A percentile compares a stretch with the other conserved stretches of the same genome.
phyloP scores from a whole-genome alignment of 1,140 invertebrate species.

The Penaeus indicus region DNA sequence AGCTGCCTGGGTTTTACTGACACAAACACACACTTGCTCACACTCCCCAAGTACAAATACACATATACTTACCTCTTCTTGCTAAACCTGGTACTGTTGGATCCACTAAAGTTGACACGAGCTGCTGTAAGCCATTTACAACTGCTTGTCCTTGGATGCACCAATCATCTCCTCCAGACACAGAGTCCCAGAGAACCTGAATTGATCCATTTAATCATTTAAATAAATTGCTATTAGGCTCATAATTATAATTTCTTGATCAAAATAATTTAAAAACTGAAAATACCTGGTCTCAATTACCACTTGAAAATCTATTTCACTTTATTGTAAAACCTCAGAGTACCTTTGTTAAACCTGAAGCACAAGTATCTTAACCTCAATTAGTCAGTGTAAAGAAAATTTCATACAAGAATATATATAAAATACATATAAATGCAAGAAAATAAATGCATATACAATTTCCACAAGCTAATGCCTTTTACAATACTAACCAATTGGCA shows the following conservation, averaged over 20 bases:
- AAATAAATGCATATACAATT: slow-evolving; percentile 40
- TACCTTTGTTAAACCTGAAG: no score
- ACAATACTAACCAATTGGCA: no score
- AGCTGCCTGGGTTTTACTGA: neutral
- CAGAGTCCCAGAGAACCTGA: slow-evolving; percentile 70
- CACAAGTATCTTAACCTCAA: neutral
- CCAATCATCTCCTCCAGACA: slow-evolving; percentile 68
- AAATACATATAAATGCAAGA: neutral
- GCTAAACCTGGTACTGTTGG: slow-evolving; percentile 67
- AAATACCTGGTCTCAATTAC: neutral
- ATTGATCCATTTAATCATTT: slow-evolving; percentile 37
- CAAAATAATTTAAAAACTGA: neutral
- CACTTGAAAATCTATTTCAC: neutral
- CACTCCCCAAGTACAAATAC: slow-evolving; percentile 44
- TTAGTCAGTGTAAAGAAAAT: neutral
- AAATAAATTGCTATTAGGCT: neutral
- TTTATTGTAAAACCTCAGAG: neutral
- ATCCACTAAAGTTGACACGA: slow-evolving; percentile 69
- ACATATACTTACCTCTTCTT: slow-evolving; percentile 67
- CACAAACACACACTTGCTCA: neutral
- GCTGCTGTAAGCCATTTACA: slow-evolving; percentile 66
- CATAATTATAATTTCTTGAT: neutral
- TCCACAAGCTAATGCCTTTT: neutral
- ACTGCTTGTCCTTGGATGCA: slow-evolving; percentile 61
- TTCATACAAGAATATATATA: neutral